Evolutionary conservation across 1,140 invertebrate genomes (phyloP).

Genomic region (Habropoda laboriosa): DNA sequence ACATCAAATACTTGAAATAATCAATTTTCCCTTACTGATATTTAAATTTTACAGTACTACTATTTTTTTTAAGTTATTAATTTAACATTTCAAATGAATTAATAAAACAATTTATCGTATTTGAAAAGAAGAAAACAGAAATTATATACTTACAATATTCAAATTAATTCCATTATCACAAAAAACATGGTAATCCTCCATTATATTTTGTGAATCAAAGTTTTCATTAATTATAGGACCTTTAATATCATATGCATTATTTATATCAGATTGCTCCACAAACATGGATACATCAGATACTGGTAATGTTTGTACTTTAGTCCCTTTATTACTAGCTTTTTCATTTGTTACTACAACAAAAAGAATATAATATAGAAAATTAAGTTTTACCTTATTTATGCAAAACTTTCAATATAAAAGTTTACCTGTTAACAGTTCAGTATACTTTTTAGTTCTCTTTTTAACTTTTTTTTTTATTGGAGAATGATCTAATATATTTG

Average conservation of each 20-base stretch:
- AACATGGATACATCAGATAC: conserved; percentile 85
- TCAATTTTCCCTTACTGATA: not conserved
- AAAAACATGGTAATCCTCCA: not conserved
- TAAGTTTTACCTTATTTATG: conserved; percentile 35
- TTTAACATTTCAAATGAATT: not conserved
- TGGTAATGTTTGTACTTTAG: conserved; percentile 85
- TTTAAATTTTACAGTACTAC: not conserved
- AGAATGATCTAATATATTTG: conserved; percentile 36
- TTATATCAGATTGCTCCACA: conserved; percentile 80
- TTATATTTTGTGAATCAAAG: not conserved
- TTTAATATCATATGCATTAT: conserved; percentile 20
- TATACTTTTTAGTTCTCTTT: conserved; percentile 76
- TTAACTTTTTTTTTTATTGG: conserved; percentile 71
- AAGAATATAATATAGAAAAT: conserved; percentile 42
- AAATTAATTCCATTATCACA: not conserved
- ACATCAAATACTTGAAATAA: no score
- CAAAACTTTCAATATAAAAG: conserved; percentile 36
- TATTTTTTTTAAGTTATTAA: not conserved
- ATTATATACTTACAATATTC: conserved; percentile 32
- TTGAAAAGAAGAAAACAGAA: not conserved
- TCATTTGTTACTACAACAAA: conserved; percentile 83
- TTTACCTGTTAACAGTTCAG: conserved; percentile 82
- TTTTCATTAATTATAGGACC: not conserved
- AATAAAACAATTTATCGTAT: not conserved
- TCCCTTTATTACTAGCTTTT: conserved; percentile 84